Evolutionary conservation across 2,797 vertebrate species (phyloP).

Genomic region (Siniperca obscura): DNA sequence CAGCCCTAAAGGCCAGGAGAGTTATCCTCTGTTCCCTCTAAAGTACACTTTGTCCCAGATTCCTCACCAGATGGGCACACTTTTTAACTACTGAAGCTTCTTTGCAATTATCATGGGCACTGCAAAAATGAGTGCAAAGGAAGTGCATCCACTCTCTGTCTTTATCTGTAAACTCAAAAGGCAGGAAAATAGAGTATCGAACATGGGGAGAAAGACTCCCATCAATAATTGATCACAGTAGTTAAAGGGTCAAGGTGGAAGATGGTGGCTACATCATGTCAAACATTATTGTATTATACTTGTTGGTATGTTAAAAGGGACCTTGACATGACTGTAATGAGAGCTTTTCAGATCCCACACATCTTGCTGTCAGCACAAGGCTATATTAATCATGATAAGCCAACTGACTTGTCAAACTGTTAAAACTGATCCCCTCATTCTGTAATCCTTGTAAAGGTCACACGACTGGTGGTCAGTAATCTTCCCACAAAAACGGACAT

Average conservation of each 20-base stretch:
- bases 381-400: constrained; percentile 62
- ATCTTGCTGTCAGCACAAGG: constrained; percentile 40
- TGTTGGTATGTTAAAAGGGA: constrained; percentile 48
- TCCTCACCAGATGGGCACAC: constrained; percentile 84
- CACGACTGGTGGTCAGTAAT: constrained; percentile 54
- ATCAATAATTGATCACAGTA: constrained; percentile 33
- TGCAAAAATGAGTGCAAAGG: constrained; percentile 73
- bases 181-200: constrained; percentile 17
- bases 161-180: constrained; percentile 45
- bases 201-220: background rate
- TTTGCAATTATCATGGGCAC: constrained; percentile 79
- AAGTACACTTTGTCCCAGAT: constrained; percentile 87
- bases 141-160: constrained; percentile 47
- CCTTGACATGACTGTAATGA: constrained; percentile 54
- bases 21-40: constrained; percentile 81
- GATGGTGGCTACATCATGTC: constrained; percentile 15
- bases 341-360: constrained; percentile 43
- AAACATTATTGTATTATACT: constrained; percentile 42
- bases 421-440: constrained; percentile 57
- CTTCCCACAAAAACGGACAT: constrained; percentile 46
- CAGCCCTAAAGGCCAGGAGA: constrained; percentile 81
- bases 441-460: constrained; percentile 67
- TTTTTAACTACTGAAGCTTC: constrained; percentile 80
- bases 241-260: constrained; percentile 46
- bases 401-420: constrained; percentile 60